Base-by-base conservation (phyloP, 2,888 invertebrate species). In the Caenorhabditis doughertyi region DNA sequence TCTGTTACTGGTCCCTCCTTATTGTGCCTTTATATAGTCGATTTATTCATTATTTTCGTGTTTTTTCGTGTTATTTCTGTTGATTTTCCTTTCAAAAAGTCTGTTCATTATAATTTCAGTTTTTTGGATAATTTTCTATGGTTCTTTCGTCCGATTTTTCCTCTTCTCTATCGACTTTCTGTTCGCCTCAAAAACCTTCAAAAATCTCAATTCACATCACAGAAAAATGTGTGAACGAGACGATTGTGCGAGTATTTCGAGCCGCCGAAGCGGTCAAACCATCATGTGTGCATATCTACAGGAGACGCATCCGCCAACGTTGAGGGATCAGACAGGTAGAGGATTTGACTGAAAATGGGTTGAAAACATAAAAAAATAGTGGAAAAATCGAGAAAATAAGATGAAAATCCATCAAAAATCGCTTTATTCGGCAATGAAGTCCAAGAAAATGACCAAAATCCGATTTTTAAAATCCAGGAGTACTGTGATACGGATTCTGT, bases 151-250 rank as follows among this genome's bases (percentile, higher is more conserved):
- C n/a, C n/a, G n/a, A n/a, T n/a, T n/a, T n/a, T n/a, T n/a, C n/a
- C n/a, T n/a, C n/a, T n/a, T n/a, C n/a, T n/a, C n/a, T n/a, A n/a
- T n/a, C n/a, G n/a, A n/a, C n/a, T n/a, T n/a, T n/a, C n/a, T n/a
- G n/a, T n/a, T n/a, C n/a, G n/a, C n/a, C 18, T 3, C 21, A 47
- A 47, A 47, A 47, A 47, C 21, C 21, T 7, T 4, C 21, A 18
- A 49, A 49, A 49, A 47, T 25, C 51, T 25, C 51, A 18, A 18
- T 21, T 18, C 47, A 1, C n/a, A 13, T 47, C 16, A 35, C 39
- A 39, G 39, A 4, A 4, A 32, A 64, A 82, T 82, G 82, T 77
- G 77, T 23, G 82, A 82, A 29, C 65, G 82, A n/a, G 82, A 82
- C 62, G 82, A 82, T 51, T 82, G 82, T 39, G 56, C 51, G 13